Evolutionary conservation across 2,888 invertebrate species (phyloP).

Genomic region (Eucriotettix oculatus): DNA sequence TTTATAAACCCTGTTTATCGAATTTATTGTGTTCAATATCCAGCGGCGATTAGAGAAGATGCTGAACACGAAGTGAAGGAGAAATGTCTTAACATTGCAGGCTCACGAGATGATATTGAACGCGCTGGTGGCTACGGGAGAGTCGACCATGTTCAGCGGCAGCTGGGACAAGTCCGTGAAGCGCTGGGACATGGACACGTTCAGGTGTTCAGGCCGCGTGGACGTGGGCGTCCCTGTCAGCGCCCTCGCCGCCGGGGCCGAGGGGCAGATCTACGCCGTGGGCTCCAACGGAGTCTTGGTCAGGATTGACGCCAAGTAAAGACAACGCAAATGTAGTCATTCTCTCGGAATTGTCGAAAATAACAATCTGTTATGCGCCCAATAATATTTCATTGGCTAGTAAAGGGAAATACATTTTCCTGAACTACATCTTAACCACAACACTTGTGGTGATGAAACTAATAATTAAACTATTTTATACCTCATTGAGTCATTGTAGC

Average conservation of each 20-base stretch:
- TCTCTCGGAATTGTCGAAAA: too few species aligned
- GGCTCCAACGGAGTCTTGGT: conserved; percentile 38
- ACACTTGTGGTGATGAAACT: too few species aligned
- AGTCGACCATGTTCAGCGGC: conserved; percentile 24
- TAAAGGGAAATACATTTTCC: too few species aligned
- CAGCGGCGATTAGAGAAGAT: too few species aligned
- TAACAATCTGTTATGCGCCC: too few species aligned
- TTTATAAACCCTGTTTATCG: too few species aligned
- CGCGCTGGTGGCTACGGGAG: conserved; percentile 21
- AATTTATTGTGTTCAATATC: too few species aligned
- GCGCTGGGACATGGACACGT: conserved; percentile 25
- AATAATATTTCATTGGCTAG: too few species aligned
- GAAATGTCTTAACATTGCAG: conserved; percentile 15
- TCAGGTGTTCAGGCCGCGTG: conserved; percentile 17
- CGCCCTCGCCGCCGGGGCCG: conserved; percentile 26
- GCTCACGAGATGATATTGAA: conserved; percentile 32
- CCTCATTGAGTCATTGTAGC: too few species aligned
- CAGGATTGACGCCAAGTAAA: conserved; percentile 20
- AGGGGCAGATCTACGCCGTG: conserved; percentile 33
- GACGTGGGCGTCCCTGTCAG: conserved; percentile 26
- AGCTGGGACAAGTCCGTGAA: conserved; percentile 32
- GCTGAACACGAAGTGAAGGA: too few species aligned
- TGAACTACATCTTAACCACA: too few species aligned
- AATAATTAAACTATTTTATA: too few species aligned
- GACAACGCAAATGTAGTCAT: background rate